Evolutionary conservation across 53 echinoderm and acorn worm species (phyloP), one percentile per base, ranked within the genome.

Genomic region (Apostichopus leukothele): DNA sequence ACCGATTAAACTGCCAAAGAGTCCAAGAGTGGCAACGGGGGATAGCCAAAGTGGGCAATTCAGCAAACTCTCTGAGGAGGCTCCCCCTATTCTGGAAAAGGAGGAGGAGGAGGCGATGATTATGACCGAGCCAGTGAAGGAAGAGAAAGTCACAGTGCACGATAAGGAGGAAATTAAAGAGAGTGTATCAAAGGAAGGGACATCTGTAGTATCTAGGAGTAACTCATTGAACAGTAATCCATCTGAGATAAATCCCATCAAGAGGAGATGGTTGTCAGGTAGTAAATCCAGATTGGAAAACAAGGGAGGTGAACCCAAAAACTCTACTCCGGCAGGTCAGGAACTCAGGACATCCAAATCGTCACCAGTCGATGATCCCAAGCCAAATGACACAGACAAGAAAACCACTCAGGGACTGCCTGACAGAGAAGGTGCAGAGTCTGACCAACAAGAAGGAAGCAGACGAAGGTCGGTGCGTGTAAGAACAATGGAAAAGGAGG

Each of bases 401-500:
- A 67, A 27, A 18, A 60, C 50, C 5, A 68, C 66, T 50, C 21
- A 10, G 26, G 21, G 0, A n/a, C 26, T 0, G 8, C 0, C 18
- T 1, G 19, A n/a, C 12, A 4, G 4, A 13, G 7, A 2, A 50
- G 18, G 50, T 27, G 6, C 67, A 51, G 85, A 85, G 18, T 53
- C 73, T 16, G 90, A 76, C 75, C 75, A 86, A 16, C 12, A 5
- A 11, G 66, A 85, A 63, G 67, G 85, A 22, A 67, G 60, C 1
- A 63, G 85, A 18, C 66, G 86, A 63, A 12, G 86, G 60, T 90
- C 86, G 7, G 12, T 60, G 10, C 61, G 76, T 13, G 76, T 74
- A 18, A 54, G 14, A 54, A 75, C 75, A n/a, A 88, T 75, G 75
- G 88, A 88, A 53, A 88, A 75, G 55, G 88, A 87, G 51, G 59